Base-by-base conservation (phyloP, 2,888 invertebrate species). In the Sinotaia quadrata region DNA sequence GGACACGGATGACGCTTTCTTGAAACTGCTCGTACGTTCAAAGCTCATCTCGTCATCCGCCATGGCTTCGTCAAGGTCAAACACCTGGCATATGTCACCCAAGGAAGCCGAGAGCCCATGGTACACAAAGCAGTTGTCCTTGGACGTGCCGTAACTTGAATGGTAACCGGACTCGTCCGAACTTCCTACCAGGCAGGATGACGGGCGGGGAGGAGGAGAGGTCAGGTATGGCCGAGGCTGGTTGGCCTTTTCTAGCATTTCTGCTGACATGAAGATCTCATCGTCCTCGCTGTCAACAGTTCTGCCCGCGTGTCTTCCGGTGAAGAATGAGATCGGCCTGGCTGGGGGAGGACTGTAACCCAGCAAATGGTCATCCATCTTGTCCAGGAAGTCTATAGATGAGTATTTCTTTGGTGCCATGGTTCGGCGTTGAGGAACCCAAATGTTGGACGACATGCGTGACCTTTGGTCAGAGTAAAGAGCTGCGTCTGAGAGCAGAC, bases 1-100 rank as follows among this genome's bases (percentile, higher is more conserved):
- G 59, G 65, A 69, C 29, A 69, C 47, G 10, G 69, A 69, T 44
- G 47, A 57, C 34, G 69, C 58, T 31, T 69, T 69, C 31, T 66
- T 51, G 10, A 69, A 34, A 44, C 58, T 69, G 60, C 56, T 54
- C 33, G 27, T 33, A 3, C 56, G 41, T 31, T 54, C 41, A 18
- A 65, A 65, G 54, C 65, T 65, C 56, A 65, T 15, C 65, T 65
- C 65, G 56, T 65, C 65, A 44, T 65, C 65, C 12, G 63, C 63
- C 8, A 33, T 41, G 41, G 37, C 33, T 44, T 65, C 65, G 31
- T 65, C 65, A 3, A 36, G 29, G 33, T 65, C 65, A 4, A 65
- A 44, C 31, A 44, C 29, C 31, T 54, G 29, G 52, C 44, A 52
- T 54, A 65, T 65, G 65, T 65, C 65, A 12, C 65, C 44, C 44